These are phyloP conservation scores for Drosophila navojoa DNA, from an alignment of 1,140 invertebrate species.

Conservation along the genomic window DNA sequence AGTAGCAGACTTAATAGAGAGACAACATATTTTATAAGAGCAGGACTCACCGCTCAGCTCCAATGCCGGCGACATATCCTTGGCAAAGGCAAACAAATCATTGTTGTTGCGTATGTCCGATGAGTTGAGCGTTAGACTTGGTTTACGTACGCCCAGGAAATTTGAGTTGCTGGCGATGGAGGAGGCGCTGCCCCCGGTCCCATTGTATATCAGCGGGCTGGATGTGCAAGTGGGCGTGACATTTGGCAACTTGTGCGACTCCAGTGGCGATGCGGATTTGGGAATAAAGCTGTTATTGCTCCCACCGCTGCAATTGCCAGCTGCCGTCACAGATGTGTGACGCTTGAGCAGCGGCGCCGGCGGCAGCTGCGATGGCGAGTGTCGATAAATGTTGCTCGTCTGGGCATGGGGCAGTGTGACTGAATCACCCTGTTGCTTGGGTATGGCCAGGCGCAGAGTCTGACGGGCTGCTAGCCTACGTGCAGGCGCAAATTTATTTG, in stretches of 20 bases:
- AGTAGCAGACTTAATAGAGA: not conserved
- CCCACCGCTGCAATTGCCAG: not conserved
- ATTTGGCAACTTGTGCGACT: slow-evolving; percentile 78
- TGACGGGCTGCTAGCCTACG: slow-evolving; percentile 80
- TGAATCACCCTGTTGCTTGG: slow-evolving; percentile 73
- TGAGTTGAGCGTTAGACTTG: slow-evolving; percentile 74
- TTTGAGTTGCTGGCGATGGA: slow-evolving; percentile 48
- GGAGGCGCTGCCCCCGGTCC: slow-evolving; percentile 16
- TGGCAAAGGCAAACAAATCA: slow-evolving; percentile 76
- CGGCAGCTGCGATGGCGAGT: slow-evolving; percentile 76
- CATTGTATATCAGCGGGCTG: slow-evolving; percentile 33
- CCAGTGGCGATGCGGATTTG: slow-evolving; percentile 75
- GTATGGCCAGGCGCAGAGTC: slow-evolving; percentile 77
- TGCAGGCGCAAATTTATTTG: slow-evolving; percentile 81
- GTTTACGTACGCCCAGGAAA: slow-evolving; percentile 73
- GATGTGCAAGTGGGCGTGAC: slow-evolving; percentile 49
- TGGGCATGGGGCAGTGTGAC: slow-evolving; percentile 30
- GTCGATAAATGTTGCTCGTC: slow-evolving; percentile 54
- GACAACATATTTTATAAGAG: not conserved
- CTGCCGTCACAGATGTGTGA: slow-evolving; percentile 11
- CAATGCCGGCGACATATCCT: slow-evolving; percentile 76
- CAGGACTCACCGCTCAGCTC: slow-evolving; percentile 57
- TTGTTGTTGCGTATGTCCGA: slow-evolving; percentile 78
- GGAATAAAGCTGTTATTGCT: slow-evolving; percentile 50
- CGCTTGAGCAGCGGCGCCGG: slow-evolving; percentile 74